A percentile compares a stretch with the other conserved stretches of the same genome.
phyloP scores from a whole-genome alignment of 2,113 vertebrate species.

The Catagonus wagneri region DNA sequence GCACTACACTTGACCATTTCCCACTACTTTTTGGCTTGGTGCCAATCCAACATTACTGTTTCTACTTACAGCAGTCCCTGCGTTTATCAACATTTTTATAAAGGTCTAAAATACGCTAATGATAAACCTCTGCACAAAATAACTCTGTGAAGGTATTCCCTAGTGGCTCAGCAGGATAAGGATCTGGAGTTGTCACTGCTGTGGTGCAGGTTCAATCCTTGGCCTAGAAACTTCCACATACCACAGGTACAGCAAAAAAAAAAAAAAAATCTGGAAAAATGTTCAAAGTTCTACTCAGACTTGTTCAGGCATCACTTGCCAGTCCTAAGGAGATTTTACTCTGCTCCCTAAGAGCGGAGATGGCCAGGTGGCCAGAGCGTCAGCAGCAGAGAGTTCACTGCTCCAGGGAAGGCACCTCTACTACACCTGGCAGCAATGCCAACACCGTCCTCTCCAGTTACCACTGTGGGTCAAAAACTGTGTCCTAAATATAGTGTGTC shows the following conservation, averaged over 20 bases:
- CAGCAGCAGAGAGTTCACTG: too few species aligned
- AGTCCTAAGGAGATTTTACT: background rate
- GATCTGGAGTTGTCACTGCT: too few species aligned
- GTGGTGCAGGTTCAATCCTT: too few species aligned
- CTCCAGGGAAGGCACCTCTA: background rate
- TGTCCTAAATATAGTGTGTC: background rate
- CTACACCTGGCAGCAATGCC: background rate
- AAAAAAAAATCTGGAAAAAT: background rate
- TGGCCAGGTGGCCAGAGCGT: background rate
- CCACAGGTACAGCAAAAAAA: too few species aligned
- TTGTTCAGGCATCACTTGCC: background rate
- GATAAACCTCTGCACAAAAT: slow-evolving; percentile 1
- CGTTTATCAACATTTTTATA: slow-evolving; percentile 12
- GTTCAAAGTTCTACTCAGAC: background rate
- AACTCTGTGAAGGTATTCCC: background rate
- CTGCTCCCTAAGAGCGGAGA: background rate
- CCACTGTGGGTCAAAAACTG: background rate
- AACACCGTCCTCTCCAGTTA: background rate
- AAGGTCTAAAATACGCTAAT: background rate
- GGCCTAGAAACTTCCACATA: too few species aligned
- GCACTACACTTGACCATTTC: background rate
- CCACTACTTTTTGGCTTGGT: background rate
- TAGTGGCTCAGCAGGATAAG: too few species aligned
- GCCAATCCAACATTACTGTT: background rate
- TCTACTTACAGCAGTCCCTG: background rate